Base-by-base conservation (phyloP, 1,140 invertebrate genomes). In the Steinernema khuongi region DNA sequence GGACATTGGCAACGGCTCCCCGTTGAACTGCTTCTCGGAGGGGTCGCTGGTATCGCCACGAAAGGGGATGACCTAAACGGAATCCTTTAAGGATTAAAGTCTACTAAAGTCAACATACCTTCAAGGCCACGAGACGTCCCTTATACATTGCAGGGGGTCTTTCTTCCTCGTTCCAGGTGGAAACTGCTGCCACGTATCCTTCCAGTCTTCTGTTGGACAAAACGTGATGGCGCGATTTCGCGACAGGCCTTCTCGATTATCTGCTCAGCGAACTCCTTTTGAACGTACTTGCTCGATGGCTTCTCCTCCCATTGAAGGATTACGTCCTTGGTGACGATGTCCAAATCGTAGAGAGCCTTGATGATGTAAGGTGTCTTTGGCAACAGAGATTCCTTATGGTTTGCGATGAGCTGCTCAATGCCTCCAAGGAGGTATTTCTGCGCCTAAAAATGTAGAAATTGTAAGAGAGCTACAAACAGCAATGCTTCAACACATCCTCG, bases 401-500 rank as follows among this genome's bases (percentile, higher is more conserved):
- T 91, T 44, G 93, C 86, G 72, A 91, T 91, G 72, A 97, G 91
- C 85, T 96, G 93, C 84, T 99, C 96, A 80, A 98, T 90, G 67
- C 94, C 96, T 78, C 94, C 92, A 76, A 99, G 89, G 73, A 98
- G 88, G 87, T 96, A 94, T 78, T 94, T 93, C 85, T 98, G 96
- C 1, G 94, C 94, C 85, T 93, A 94, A 19, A 90, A 87, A 84
- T 94, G 94, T 70, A 91, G 91, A 81, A 92, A 90, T 73, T 11
- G 14, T 28, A 36, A 29, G 29, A 22, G 22, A 43, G 36, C 30
- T 19, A 22, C n/a, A 26, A 28, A 7, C 17, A 71, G n/a, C 60
- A 74, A 1, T 97, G 92, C 29, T 89, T 88, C 32, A 92, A 89
- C 67, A 96, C 91, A 74, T 91, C 91, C 18, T 91, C 90, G 86